Evolutionary conservation across 2,113 vertebrate species (phyloP).

Genomic region (Podarcis muralis): DNA sequence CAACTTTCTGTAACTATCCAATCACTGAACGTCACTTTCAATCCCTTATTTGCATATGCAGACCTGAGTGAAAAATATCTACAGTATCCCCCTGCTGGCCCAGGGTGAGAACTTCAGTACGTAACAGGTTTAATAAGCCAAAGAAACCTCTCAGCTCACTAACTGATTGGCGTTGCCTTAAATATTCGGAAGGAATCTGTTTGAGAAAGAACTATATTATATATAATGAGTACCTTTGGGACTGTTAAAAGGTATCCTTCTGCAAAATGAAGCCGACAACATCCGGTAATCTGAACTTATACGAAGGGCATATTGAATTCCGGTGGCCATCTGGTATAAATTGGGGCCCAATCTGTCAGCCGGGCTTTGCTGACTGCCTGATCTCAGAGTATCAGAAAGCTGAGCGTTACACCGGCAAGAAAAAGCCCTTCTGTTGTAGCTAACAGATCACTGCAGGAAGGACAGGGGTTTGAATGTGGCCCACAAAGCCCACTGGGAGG

Average conservation of each 20-base stretch:
- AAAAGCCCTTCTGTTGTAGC: not conserved
- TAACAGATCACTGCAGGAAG: not conserved
- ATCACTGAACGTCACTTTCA: too few species aligned
- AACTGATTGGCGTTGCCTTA: rapidly evolving
- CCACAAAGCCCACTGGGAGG: not conserved
- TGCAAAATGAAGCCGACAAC: not conserved
- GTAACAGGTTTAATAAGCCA: too few species aligned
- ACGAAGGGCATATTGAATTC: not conserved
- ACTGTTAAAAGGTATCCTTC: not conserved
- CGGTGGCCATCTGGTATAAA: not conserved
- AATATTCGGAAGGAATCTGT: not conserved
- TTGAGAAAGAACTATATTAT: not conserved
- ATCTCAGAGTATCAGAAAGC: not conserved
- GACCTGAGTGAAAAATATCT: too few species aligned
- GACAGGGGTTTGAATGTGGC: not conserved
- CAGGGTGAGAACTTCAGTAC: too few species aligned
- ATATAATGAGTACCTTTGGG: slow-evolving; percentile 17
- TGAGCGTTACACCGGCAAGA: not conserved
- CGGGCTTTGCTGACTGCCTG: not conserved
- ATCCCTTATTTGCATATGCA: too few species aligned
- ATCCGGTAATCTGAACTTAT: not conserved
- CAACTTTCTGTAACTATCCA: too few species aligned
- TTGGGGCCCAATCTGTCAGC: not conserved
- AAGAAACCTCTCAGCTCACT: not conserved
- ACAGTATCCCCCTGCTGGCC: too few species aligned